Evolutionary conservation across 2,797 vertebrate genomes (phyloP).

Genomic region (Linurgus olivaceus): DNA sequence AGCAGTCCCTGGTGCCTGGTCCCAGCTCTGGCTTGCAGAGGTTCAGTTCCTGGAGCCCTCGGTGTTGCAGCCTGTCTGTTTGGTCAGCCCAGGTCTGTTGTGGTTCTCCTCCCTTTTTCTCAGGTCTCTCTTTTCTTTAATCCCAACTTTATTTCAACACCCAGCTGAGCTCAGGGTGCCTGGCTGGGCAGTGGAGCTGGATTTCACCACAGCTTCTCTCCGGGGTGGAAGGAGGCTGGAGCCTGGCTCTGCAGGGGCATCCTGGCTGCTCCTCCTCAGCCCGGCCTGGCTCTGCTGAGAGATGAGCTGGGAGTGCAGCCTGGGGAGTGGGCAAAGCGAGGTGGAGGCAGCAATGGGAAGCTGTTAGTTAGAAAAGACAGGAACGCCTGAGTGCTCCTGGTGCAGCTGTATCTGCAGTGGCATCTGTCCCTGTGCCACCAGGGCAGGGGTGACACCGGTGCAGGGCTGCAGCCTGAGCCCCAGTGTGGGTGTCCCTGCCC

Average conservation of each 20-base stretch:
- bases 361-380: neutral
- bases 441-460: neutral
- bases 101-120: neutral
- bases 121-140: neutral
- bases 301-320: neutral
- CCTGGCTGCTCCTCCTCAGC: neutral
- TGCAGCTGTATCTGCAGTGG: neutral
- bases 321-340: neutral
- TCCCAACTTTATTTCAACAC: neutral
- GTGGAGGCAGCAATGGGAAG: neutral
- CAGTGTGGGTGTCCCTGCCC: accelerated
- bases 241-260: neutral
- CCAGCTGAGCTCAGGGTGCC: neutral
- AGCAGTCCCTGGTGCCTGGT: accelerated
- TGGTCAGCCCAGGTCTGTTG: accelerated
- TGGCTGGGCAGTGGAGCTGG: neutral
- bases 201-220: neutral
- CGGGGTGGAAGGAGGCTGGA: neutral
- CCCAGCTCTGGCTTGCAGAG: neutral
- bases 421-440: accelerated
- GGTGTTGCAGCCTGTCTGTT: neutral
- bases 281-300: neutral
- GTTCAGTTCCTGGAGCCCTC: neutral
- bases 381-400: neutral
- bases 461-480: neutral